Conservation (phyloP, 2,113 vertebrate species). For the Rhynchopsitta pachyrhyncha region DNA sequence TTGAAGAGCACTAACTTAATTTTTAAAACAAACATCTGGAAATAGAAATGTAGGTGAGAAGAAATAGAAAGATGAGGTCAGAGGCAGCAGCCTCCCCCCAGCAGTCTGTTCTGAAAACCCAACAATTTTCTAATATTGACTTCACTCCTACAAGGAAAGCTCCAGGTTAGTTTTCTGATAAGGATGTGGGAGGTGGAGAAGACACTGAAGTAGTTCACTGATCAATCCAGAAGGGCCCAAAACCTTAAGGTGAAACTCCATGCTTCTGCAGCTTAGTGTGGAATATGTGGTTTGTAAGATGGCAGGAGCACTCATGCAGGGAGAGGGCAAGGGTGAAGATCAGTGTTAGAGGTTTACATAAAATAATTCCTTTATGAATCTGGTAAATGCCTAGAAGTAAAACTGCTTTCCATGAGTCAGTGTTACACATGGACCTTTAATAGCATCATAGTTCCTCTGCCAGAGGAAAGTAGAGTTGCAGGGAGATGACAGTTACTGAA, state of each 20-base stretch:
- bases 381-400: neutral
- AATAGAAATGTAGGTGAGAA: slow-evolving; percentile 3
- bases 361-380: neutral
- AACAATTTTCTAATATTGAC: neutral
- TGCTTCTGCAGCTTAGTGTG: neutral
- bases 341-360: neutral
- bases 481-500: neutral
- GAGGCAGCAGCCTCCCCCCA: neutral
- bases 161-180: neutral
- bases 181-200: neutral
- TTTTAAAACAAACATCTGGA: slow-evolving; percentile 29
- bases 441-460: neutral
- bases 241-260: neutral
- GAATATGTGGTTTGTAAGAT: neutral
- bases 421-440: rapidly evolving
- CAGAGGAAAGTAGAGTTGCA: neutral
- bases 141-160: neutral
- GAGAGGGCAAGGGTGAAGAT: neutral
- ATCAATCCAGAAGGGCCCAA: rapidly evolving
- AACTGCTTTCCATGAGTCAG: neutral
- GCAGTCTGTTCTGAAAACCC: neutral
- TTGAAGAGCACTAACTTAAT: neutral
- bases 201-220: neutral
- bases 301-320: neutral
- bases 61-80: neutral